phyloP scores from a whole-genome alignment of 2,113 vertebrate species.

The Macquaria australasica region DNA sequence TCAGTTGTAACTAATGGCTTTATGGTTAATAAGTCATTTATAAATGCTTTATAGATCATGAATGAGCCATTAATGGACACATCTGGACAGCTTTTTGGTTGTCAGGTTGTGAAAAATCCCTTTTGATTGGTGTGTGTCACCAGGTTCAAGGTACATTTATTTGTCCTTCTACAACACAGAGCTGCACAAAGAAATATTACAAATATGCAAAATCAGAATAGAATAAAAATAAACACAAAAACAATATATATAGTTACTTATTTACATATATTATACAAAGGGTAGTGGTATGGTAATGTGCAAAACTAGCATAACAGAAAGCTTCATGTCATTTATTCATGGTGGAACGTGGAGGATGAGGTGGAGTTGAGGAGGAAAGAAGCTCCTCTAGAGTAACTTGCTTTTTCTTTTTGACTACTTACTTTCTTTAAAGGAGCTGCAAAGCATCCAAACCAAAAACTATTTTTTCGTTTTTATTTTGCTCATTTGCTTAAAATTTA shows the following conservation, averaged over 20 bases:
- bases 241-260: too few species aligned
- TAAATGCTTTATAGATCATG: conserved; percentile 8
- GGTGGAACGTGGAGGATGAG: too few species aligned
- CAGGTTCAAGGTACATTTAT: neutral
- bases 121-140: neutral
- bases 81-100: neutral
- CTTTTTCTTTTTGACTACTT: neutral
- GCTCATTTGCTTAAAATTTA: too few species aligned
- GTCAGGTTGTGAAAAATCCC: neutral
- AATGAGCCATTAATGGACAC: conserved; percentile 9
- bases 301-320: too few species aligned
- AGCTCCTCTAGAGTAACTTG: neutral
- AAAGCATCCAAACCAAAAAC: neutral
- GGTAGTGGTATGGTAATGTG: too few species aligned
- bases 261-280: too few species aligned
- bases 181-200: too few species aligned
- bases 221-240: too few species aligned
- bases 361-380: too few species aligned
- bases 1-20: conserved; percentile 8
- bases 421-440: neutral
- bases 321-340: too few species aligned
- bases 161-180: too few species aligned
- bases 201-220: too few species aligned
- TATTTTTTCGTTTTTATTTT: neutral
- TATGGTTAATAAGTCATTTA: conserved; percentile 38